Evolutionary conservation across 2,797 vertebrate genomes (phyloP).

Genomic region (Notolabrus celidotus): DNA sequence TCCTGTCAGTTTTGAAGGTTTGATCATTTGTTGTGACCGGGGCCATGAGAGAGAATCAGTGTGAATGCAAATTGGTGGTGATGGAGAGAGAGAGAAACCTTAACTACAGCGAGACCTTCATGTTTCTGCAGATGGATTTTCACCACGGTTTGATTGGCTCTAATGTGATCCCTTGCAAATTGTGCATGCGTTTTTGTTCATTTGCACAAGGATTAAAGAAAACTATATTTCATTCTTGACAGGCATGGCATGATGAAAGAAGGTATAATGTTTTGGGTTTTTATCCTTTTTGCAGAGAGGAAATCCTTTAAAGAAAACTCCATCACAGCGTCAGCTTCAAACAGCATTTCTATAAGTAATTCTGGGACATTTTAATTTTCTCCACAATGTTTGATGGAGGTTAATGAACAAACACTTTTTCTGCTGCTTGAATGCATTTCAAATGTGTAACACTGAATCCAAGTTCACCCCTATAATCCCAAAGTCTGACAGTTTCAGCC

Average conservation of each 20-base stretch:
- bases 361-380: slow-evolving; percentile 6
- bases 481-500: neutral
- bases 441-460: slow-evolving; percentile 1
- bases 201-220: slow-evolving; percentile 63
- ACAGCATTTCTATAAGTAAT: slow-evolving; percentile 41
- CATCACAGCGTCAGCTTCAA: slow-evolving; percentile 35
- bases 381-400: neutral
- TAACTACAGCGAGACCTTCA: slow-evolving; percentile 13
- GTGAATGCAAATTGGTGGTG: slow-evolving; percentile 19
- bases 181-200: slow-evolving; percentile 43
- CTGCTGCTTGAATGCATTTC: neutral
- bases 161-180: slow-evolving; percentile 57
- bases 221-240: slow-evolving; percentile 66
- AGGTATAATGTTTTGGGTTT: slow-evolving; percentile 49
- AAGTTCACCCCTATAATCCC: neutral
- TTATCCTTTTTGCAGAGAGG: slow-evolving; percentile 46
- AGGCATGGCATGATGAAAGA: slow-evolving; percentile 52
- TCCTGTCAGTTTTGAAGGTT: slow-evolving; percentile 34
- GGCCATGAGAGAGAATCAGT: slow-evolving; percentile 9
- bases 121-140: slow-evolving; percentile 23
- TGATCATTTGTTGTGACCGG: slow-evolving; percentile 43
- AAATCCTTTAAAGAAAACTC: slow-evolving; percentile 46
- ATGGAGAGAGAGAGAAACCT: slow-evolving; percentile 14
- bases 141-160: slow-evolving; percentile 44
- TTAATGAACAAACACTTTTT: slow-evolving; percentile 1